Conservation (phyloP, 2,888 invertebrate species). For the Coelopa pilipes region DNA sequence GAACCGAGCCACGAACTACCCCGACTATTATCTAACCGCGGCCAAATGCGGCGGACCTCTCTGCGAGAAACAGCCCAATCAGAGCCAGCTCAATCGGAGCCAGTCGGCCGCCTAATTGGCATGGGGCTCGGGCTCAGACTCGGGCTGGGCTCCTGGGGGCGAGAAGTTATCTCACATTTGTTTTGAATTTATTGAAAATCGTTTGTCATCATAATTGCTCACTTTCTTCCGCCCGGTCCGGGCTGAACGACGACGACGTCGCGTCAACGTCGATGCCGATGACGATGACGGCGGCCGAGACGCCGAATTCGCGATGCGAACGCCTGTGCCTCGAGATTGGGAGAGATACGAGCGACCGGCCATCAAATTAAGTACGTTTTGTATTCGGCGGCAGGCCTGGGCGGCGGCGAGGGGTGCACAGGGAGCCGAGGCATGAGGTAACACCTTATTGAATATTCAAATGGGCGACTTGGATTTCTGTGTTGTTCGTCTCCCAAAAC, state of each 20-base stretch:
- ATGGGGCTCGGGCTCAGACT: too few species aligned
- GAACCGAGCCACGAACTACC: too few species aligned
- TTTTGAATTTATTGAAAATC: slow-evolving; percentile 19
- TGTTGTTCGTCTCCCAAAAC: slow-evolving; percentile 26
- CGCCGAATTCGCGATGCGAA: slow-evolving; percentile 3
- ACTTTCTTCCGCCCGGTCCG: neutral
- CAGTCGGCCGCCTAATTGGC: too few species aligned
- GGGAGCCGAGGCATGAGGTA: slow-evolving; percentile 8
- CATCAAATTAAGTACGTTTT: slow-evolving; percentile 11
- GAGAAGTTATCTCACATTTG: slow-evolving; percentile 24
- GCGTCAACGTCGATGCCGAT: too few species aligned
- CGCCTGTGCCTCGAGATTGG: neutral
- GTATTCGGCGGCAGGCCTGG: neutral
- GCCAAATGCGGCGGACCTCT: neutral
- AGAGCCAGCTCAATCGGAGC: too few species aligned
- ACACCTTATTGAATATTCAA: slow-evolving; percentile 37
- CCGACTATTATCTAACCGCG: too few species aligned
- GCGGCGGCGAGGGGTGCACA: neutral
- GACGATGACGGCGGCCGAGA: neutral
- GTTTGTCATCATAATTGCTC: slow-evolving; percentile 17
- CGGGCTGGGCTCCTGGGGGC: too few species aligned
- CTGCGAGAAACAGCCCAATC: too few species aligned
- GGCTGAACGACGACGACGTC: neutral
- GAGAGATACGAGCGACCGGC: neutral
- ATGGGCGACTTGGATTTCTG: slow-evolving; percentile 16